Evolutionary conservation across 2,797 vertebrate species (phyloP), one percentile per base, ranked within the genome.

Genomic region (Enteromius radiatus): DNA sequence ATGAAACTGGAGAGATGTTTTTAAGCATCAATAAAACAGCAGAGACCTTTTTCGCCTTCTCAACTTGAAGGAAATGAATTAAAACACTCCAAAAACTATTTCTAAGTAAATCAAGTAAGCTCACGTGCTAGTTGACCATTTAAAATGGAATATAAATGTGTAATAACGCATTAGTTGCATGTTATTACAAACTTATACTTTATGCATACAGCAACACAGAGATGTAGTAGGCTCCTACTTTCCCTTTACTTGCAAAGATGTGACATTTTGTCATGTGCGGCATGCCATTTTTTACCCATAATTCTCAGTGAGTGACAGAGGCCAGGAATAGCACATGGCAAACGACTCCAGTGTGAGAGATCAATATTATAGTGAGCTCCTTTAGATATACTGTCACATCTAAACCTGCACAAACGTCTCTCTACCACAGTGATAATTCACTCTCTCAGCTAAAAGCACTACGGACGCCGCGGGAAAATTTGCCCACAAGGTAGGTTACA

Each of bases 321-420:
- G 61, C 75, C 83, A 84, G 81, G 69, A 79, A 82, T 65, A 85
- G 56, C 84, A 80, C 43, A 79, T 76, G 73, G 83, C 79, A 87
- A 86, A 86, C 73, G 84, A 80, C 84, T 87, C 68, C 75, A 67
- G 75, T 33, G 64, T 65, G 75, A 85, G 86, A 80, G 69, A 87
- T 88, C 82, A 85, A 88, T 87, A 88, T 73, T 71, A 49, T 84
- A 80, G 87, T 87, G 69, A 77, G 80, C 67, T 82, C 88, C 59
- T 82, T 71, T 63, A 88, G 76, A 83, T 71, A 54, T 67, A 82
- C 69, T 82, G 76, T 88, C 74, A 80, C 80, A 78, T 52, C 82
- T 69, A 82, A 74, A 52, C 70, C 71, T 49, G 76, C 70, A 52
- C 70, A 36, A 78, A 52, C 49, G 78, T 71, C 65, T 47, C 65